Percentiles rank a stretch among this genome's conserved stretches.
Conservation (phyloP, 2,797 vertebrate species). For the Smutsia temminckii region DNA sequence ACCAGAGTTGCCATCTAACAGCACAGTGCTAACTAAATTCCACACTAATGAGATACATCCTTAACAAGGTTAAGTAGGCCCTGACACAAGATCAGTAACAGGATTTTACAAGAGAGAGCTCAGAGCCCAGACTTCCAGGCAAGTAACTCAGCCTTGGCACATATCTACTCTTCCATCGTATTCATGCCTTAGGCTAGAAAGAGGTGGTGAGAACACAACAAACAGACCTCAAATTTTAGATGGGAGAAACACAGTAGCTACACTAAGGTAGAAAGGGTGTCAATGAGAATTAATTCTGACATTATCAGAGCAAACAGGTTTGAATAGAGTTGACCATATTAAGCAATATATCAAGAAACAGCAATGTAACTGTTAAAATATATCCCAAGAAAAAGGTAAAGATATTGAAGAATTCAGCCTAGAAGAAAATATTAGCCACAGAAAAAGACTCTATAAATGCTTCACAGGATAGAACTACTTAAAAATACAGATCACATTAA, state of each 20-base stretch:
- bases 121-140: neutral
- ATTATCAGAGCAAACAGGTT: neutral
- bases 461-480: neutral
- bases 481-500: neutral
- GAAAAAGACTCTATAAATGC: neutral
- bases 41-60: neutral
- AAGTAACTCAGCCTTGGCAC: neutral
- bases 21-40: neutral
- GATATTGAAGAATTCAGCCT: neutral
- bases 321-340: neutral
- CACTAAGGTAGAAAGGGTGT: neutral
- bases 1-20: neutral
- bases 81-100: neutral
- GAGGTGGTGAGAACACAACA: neutral
- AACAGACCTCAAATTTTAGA: neutral
- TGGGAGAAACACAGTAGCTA: constrained; percentile 5
- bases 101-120: neutral
- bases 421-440: neutral
- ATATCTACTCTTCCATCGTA: neutral
- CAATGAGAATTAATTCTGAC: constrained; percentile 19
- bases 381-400: neutral
- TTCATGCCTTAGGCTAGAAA: constrained; percentile 17
- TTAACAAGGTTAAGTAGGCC: neutral
- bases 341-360: neutral
- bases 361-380: neutral